These are phyloP conservation scores for Cerastis rubricosa DNA, from an alignment of 2,888 invertebrate species.

Conservation along the genomic window DNA sequence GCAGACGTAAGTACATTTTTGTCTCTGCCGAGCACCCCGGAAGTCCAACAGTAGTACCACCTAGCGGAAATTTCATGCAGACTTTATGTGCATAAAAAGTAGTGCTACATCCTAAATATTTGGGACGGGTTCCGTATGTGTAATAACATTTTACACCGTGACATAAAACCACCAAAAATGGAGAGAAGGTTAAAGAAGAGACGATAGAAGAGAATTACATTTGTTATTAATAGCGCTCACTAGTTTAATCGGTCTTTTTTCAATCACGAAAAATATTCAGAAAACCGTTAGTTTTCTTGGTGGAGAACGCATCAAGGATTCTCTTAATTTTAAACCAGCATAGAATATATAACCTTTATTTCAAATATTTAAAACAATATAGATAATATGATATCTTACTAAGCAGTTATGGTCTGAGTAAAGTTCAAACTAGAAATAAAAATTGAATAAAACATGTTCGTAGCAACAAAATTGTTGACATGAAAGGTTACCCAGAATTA, in stretches of 20 bases:
- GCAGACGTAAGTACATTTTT: conserved; percentile 51
- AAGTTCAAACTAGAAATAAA: neutral
- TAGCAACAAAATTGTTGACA: neutral
- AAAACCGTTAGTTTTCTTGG: neutral
- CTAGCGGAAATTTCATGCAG: conserved; percentile 52
- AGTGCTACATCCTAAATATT: neutral
- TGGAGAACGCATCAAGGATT: neutral
- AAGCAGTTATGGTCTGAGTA: neutral
- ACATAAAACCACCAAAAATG: neutral
- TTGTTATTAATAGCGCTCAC: neutral
- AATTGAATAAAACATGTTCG: neutral
- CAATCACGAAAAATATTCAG: neutral
- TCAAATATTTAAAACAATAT: neutral
- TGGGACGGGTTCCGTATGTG: conserved; percentile 24
- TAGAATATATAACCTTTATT: neutral
- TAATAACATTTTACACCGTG: neutral
- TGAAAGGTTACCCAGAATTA: neutral
- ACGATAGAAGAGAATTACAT: neutral
- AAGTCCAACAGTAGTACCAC: conserved; percentile 41
- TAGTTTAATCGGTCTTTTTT: neutral
- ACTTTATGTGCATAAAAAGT: conserved; percentile 42
- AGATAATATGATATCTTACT: neutral
- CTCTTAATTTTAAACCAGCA: neutral
- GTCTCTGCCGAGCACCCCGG: conserved; percentile 37
- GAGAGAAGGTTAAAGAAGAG: neutral